Percentiles rank a stretch among this genome's conserved stretches.
phyloP scores from a whole-genome alignment of 2,797 vertebrate species.

The Momotus momota region DNA sequence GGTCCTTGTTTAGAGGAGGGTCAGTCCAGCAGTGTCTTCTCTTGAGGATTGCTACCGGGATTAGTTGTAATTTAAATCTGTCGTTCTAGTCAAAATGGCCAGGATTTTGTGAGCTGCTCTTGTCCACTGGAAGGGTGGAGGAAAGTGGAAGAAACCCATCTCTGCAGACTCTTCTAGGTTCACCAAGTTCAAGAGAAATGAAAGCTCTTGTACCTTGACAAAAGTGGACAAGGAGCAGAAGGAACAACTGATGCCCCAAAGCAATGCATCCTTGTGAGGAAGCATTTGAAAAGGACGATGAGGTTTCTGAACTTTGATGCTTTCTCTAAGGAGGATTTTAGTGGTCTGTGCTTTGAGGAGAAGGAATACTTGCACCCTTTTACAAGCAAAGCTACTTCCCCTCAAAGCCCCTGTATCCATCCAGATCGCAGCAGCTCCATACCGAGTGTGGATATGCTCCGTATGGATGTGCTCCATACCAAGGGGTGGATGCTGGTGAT shows the following conservation, averaged over 20 bases:
- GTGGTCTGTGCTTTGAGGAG: background rate
- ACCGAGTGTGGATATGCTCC: too few species aligned
- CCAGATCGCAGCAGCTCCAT: background rate
- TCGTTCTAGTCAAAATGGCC: background rate
- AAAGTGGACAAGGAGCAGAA: background rate
- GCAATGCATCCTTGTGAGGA: background rate
- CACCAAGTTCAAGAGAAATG: background rate
- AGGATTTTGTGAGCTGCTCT: background rate
- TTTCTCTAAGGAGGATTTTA: background rate
- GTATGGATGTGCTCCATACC: background rate
- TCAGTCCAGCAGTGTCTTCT: background rate
- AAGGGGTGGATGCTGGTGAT: background rate
- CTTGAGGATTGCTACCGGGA: background rate
- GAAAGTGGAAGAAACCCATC: accelerated
- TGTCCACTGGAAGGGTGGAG: background rate
- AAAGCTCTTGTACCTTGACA: background rate
- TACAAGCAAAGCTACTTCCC: background rate
- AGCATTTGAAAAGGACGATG: background rate
- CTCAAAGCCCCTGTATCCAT: background rate
- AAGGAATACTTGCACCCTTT: background rate
- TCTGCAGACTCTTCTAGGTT: background rate
- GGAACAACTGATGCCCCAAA: background rate
- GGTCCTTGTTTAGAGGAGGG: background rate
- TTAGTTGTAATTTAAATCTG: background rate
- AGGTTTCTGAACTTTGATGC: background rate